Evolutionary conservation across 2,888 invertebrate species (phyloP), one percentile per base, ranked within the genome.

Genomic region (Seira musarum): DNA sequence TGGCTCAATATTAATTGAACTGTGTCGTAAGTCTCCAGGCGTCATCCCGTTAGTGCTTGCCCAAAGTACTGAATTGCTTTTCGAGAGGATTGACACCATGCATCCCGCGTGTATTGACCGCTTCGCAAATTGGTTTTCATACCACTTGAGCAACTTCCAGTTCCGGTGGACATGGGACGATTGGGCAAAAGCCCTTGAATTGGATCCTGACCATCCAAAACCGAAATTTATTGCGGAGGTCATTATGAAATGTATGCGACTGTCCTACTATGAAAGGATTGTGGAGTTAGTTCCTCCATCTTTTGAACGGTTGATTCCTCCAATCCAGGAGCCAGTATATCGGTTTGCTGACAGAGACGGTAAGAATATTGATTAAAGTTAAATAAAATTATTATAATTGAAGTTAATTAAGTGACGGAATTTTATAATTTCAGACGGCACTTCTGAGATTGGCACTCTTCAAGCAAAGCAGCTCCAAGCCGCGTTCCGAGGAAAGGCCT

Each of bases 141-240:
- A 99, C 89, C 99, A 99, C 90, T 91, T 99, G 89, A 98, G 98
- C 89, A 99, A 99, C 90, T 99, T 99, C 89, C 98, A 99, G 89
- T 99, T 97, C 89, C 93, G 97, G 72, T 99, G 99, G 99, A 96
- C 96, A 1, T 99, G 99, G 99, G 96, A 96, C 85, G 97, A 97
- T 88, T 97, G 97, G 97, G 94, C 95, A 88, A 93, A 93, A 15
- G 95, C 95, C 87, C 90, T 96, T n/a, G 92, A 93, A 84, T 90
- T 96, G 24, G 96, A 96, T 88, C 89, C 92, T 0, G 96, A 97
- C 87, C 95, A 96, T 89, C 98, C 98, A 0, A 94, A 97, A 87
- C 96, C 97, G 0, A 94, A 97, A 88, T 99, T 99, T 89, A 94
- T 98, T 74, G 92, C 93, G 84, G 99, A 99, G 89, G 96, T 96